Evolutionary conservation across 2,888 invertebrate species (phyloP), one percentile per base, ranked within the genome.

Genomic region (Eulithis testata): DNA sequence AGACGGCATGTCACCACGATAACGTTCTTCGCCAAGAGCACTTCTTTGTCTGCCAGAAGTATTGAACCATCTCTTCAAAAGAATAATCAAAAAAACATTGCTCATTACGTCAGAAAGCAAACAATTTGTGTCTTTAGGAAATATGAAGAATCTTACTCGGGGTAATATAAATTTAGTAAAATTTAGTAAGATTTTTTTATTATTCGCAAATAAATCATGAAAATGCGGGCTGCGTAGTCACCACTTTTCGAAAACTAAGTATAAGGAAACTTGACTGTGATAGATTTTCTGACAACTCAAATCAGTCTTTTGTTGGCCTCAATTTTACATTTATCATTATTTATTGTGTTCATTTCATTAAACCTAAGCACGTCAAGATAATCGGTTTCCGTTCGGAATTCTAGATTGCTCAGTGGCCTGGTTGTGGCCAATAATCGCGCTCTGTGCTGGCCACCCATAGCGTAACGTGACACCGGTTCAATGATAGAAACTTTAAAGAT

Each of bases 1-100:
- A 92, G 92, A 92, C 91, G 81, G 91, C 91, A 58, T 89, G 91
- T 90, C 91, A 91, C 92, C 92, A 78, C 67, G 87, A 86, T 88
- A 89, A 86, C 76, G 69, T 70, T 71, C 73, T 71, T 65, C 4
- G 69, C 65, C 60, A 66, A 71, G 66, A 63, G 69, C 69, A 60
- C 45, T 60, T 75, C 78, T 75, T 72, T 71, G 66, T 73, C 59
- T 68, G 51, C 40, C 63, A 57, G 40, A 54, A 31, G 49, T 49
- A 36, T 40, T 47, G 14, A 45, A 52, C 43, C 47, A 44, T 36
- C 27, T 43, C 14, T 61, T 12, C 9, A 62, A 36, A 63, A 59
- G 58, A 63, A 55, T 66, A 50, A 62, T 59, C 58, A 54, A 12
- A 44, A 8, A 40, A 40, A 40, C 8, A 40, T 40, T 40, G 37